Evolutionary conservation across 2,797 vertebrate species (phyloP).

Genomic region (Periparus ater): DNA sequence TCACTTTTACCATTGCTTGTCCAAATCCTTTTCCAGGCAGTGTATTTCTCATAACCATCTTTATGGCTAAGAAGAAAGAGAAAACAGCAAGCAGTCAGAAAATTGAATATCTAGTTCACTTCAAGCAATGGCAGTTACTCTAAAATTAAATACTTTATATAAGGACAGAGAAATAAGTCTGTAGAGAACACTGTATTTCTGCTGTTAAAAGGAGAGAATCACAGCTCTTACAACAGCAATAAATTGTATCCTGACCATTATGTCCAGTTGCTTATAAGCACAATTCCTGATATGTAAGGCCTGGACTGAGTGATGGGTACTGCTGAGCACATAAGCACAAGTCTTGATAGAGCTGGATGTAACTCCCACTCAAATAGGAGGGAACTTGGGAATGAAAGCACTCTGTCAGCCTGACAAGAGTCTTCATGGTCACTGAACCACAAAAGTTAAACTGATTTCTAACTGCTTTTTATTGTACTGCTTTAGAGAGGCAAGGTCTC

Average conservation of each 20-base stretch:
- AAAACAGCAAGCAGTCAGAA: slow-evolving; percentile 2
- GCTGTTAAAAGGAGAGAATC: not conserved
- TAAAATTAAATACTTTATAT: not conserved
- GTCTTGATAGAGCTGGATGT: not conserved
- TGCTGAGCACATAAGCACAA: not conserved
- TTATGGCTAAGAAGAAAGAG: slow-evolving; percentile 86
- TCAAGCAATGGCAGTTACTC: not conserved
- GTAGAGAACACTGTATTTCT: not conserved
- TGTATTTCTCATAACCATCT: slow-evolving; percentile 94
- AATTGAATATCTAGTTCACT: not conserved
- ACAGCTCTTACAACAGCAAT: not conserved
- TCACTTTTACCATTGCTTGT: slow-evolving; percentile 97
- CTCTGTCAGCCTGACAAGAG: not conserved
- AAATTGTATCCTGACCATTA: not conserved
- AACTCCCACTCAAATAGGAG: not conserved
- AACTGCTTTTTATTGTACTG: not conserved
- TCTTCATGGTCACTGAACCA: not conserved
- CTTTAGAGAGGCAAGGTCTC: not conserved
- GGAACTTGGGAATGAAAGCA: not conserved
- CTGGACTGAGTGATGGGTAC: not conserved
- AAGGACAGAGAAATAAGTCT: not conserved
- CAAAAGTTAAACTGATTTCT: not conserved
- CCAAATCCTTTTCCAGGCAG: slow-evolving; percentile 95
- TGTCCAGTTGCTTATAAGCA: not conserved
- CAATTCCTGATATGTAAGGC: not conserved